Evolutionary conservation across 2,797 vertebrate species (phyloP).

Genomic region (Oreochromis grahami): DNA sequence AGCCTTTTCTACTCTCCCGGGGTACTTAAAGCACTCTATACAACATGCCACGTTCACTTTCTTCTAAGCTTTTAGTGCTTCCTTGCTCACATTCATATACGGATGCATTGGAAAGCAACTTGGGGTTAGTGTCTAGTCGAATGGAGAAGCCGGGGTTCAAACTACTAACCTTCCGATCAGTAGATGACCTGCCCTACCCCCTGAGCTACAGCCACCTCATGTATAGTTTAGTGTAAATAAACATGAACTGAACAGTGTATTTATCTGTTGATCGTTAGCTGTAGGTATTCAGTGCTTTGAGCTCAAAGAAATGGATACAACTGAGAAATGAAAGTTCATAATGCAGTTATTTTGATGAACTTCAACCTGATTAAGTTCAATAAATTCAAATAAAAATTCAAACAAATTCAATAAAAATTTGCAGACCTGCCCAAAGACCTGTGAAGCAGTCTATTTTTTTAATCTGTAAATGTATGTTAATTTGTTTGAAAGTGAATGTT

Average conservation of each 20-base stretch:
- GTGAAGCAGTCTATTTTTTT: not conserved
- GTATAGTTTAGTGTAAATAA: too few relatives aligned
- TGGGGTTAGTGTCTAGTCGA: not conserved
- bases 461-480: not conserved
- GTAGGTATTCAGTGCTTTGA: too few relatives aligned
- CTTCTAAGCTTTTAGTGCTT: not conserved
- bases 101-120: not conserved
- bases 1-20: rapidly evolving
- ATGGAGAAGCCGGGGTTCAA: not conserved
- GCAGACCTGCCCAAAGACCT: not conserved
- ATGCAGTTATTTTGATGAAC: too few relatives aligned
- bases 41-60: not conserved
- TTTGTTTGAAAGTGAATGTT: not conserved
- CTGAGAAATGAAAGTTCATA: too few relatives aligned
- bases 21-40: not conserved
- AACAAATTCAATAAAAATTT: not conserved
- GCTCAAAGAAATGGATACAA: too few relatives aligned
- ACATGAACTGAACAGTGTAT: too few relatives aligned
- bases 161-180: not conserved
- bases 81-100: not conserved
- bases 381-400: not conserved
- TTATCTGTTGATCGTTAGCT: too few relatives aligned
- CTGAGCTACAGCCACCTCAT: too few relatives aligned
- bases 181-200: too few relatives aligned
- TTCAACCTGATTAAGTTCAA: too few relatives aligned